These are phyloP conservation scores for Scelioninae gen. 1 DNA, from an alignment of 2,888 invertebrate species.

Conservation along the genomic window DNA sequence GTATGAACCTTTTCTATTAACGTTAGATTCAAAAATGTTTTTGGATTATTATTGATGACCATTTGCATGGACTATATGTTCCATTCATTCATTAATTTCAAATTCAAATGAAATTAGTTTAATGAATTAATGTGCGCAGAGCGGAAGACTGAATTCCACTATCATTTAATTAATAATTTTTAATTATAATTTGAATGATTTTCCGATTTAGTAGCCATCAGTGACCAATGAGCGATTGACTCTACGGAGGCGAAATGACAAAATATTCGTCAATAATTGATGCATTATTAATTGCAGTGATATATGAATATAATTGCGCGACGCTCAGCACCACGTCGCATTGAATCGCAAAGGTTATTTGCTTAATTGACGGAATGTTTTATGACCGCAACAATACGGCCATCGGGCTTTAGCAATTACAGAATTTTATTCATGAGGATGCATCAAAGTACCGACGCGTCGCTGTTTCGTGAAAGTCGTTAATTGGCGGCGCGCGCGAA, in stretches of 20 bases:
- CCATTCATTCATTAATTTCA: too few relatives aligned
- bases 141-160: too few relatives aligned
- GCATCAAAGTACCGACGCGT: constrained; percentile 59
- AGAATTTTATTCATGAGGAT: constrained; percentile 68
- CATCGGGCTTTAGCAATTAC: constrained; percentile 67
- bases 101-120: too few relatives aligned
- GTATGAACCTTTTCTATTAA: too few relatives aligned
- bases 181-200: too few relatives aligned
- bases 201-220: not conserved
- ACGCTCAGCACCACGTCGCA: not conserved
- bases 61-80: too few relatives aligned
- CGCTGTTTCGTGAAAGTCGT: constrained; percentile 60
- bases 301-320: constrained; percentile 50
- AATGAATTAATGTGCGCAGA: too few relatives aligned
- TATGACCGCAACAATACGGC: constrained; percentile 64
- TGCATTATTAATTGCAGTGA: constrained; percentile 49
- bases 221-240: constrained; percentile 19
- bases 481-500: constrained; percentile 59
- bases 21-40: too few relatives aligned
- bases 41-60: too few relatives aligned
- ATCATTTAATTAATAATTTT: too few relatives aligned
- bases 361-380: constrained; percentile 65
- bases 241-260: constrained; percentile 6
- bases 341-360: constrained; percentile 51
- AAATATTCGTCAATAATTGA: constrained; percentile 39